Percentiles rank a stretch among this genome's conserved stretches.
phyloP scores from a whole-genome alignment of 2,113 vertebrate species.

The Xiphophorus maculatus region DNA sequence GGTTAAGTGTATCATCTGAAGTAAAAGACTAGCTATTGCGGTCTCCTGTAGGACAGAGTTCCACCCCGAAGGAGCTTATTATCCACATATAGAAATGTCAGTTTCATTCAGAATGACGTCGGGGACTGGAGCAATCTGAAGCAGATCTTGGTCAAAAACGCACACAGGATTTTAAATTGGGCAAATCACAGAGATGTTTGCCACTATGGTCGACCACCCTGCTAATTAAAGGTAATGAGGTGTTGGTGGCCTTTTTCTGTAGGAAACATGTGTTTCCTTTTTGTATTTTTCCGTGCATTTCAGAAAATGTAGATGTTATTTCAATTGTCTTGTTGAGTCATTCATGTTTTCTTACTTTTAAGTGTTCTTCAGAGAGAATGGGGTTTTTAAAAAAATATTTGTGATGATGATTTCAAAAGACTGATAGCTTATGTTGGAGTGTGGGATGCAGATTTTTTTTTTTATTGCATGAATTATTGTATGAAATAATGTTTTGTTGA shows the following conservation, averaged over 20 bases:
- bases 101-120: slow-evolving; percentile 62
- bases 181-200: slow-evolving; percentile 38
- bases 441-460: slow-evolving; percentile 42
- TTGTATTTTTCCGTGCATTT: slow-evolving; percentile 16
- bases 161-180: slow-evolving; percentile 33
- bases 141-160: slow-evolving; percentile 14
- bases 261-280: neutral
- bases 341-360: slow-evolving; percentile 36
- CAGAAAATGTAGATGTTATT: neutral
- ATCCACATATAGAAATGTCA: slow-evolving; percentile 75
- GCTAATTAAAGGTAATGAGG: slow-evolving; percentile 70
- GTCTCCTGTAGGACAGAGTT: slow-evolving; percentile 60
- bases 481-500: slow-evolving; percentile 33
- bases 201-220: slow-evolving; percentile 51
- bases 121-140: slow-evolving; percentile 37
- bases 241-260: slow-evolving; percentile 51
- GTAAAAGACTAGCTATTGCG: slow-evolving; percentile 69
- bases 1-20: slow-evolving; percentile 66
- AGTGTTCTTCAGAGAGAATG: slow-evolving; percentile 23
- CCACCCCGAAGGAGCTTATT: slow-evolving; percentile 70
- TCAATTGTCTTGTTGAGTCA: slow-evolving; percentile 32
- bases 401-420: slow-evolving; percentile 44
- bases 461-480: slow-evolving; percentile 38
- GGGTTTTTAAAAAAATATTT: slow-evolving; percentile 37
- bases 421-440: slow-evolving; percentile 47